These are phyloP conservation scores for Arizona elegans DNA, from an alignment of 2,113 vertebrate genomes.

Conservation along the genomic window DNA sequence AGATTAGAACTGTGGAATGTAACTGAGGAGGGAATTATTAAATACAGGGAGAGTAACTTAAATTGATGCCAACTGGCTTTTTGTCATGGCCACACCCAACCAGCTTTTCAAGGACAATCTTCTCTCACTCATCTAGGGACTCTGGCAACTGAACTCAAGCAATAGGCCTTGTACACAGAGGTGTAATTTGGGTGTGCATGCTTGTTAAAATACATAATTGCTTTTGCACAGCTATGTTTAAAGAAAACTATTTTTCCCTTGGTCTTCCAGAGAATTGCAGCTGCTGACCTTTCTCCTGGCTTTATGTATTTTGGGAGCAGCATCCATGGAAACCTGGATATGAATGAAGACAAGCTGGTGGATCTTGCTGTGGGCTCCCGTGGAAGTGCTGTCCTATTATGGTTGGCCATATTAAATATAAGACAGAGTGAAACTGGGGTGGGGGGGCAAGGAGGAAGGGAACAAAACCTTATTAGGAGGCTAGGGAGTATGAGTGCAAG, in stretches of 20 bases:
- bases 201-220: neutral
- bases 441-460: neutral
- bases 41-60: neutral
- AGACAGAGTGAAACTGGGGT: neutral
- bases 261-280: conserved; percentile 80
- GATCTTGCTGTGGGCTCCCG: conserved; percentile 91
- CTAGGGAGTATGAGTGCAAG: neutral
- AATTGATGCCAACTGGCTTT: neutral
- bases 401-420: conserved; percentile 71
- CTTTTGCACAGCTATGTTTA: neutral
- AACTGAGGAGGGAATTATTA: neutral
- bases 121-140: neutral
- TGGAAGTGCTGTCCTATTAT: conserved; percentile 86
- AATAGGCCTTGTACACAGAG: neutral
- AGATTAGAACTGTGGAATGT: neutral
- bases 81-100: neutral
- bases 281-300: conserved; percentile 73
- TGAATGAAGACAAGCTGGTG: conserved; percentile 86
- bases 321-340: conserved; percentile 89
- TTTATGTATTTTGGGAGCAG: conserved; percentile 94
- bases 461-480: neutral
- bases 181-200: neutral
- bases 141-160: neutral
- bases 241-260: neutral
- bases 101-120: neutral